Conservation (phyloP, 2,888 invertebrate species). For the Drosophila koepferae region DNA sequence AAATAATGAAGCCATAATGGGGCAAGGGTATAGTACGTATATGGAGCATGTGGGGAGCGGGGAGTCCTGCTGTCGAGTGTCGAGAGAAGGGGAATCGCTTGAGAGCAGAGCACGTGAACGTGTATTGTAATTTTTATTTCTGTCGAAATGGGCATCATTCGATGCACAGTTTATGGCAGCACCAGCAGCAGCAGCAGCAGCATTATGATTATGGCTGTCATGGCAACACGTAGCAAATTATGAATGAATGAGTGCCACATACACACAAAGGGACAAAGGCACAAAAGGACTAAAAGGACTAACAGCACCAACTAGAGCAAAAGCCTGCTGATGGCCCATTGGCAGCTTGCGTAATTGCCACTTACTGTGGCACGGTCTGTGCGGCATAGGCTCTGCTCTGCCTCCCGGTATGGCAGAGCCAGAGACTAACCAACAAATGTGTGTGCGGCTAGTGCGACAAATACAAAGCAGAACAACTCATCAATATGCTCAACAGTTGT, state of each 20-base stretch:
- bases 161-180: constrained; percentile 71
- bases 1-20: constrained; percentile 63
- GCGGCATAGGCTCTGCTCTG: constrained; percentile 11
- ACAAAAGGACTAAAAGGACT: constrained; percentile 22
- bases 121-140: constrained; percentile 69
- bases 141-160: constrained; percentile 58
- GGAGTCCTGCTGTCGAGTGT: background rate
- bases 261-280: constrained; percentile 9
- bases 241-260: constrained; percentile 60
- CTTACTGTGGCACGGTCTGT: constrained; percentile 33
- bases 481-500: constrained; percentile 55
- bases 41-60: background rate
- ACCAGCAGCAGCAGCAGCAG: background rate
- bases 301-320: constrained; percentile 7
- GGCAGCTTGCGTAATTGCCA: constrained; percentile 69
- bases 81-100: constrained; percentile 2
- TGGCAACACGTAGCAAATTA: constrained; percentile 78
- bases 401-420: no score
- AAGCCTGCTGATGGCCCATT: constrained; percentile 45
- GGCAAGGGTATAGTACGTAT: constrained; percentile 10
- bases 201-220: constrained; percentile 61
- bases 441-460: constrained; percentile 35
- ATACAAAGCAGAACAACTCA: constrained; percentile 34
- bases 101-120: constrained; percentile 26
- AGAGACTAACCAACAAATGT: background rate